phyloP scores from a whole-genome alignment of 2,113 vertebrate genomes.

The Cyprinus carpio region DNA sequence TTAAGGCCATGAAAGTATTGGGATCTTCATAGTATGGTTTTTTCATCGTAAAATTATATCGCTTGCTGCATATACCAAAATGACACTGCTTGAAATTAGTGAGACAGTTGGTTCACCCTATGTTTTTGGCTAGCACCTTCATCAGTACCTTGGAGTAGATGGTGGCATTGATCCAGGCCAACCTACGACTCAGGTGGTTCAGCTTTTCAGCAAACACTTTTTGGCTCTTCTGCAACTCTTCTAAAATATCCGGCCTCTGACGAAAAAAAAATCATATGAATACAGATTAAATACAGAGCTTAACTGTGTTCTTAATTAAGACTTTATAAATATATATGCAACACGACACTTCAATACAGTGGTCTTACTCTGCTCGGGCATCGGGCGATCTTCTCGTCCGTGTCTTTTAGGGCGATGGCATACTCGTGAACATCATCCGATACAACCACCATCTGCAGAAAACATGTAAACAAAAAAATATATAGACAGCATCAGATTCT shows the following conservation, averaged over 20 bases:
- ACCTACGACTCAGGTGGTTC: conserved; percentile 92
- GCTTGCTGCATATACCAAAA: neutral
- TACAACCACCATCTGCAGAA: conserved; percentile 92
- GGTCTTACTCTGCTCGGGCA: conserved; percentile 84
- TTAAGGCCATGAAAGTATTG: neutral
- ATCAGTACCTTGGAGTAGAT: conserved; percentile 92
- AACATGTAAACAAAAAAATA: conserved; percentile 11
- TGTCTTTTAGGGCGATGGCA: conserved; percentile 91
- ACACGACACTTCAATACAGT: neutral
- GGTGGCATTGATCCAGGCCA: conserved; percentile 98
- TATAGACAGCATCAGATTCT: neutral
- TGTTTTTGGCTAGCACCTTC: neutral
- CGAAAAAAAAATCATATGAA: neutral
- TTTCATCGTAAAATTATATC: neutral
- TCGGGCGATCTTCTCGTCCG: conserved; percentile 92
- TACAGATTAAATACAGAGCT: neutral
- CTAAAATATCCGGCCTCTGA: conserved; percentile 90
- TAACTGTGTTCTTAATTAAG: neutral
- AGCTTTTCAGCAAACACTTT: conserved; percentile 96
- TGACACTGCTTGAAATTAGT: neutral
- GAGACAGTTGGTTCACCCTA: neutral
- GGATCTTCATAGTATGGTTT: no score
- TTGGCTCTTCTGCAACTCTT: conserved; percentile 92
- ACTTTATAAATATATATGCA: neutral
- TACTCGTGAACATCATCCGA: conserved; percentile 96